Base-by-base conservation (phyloP, 2,888 invertebrate species). In the Malachius bipustulatus region DNA sequence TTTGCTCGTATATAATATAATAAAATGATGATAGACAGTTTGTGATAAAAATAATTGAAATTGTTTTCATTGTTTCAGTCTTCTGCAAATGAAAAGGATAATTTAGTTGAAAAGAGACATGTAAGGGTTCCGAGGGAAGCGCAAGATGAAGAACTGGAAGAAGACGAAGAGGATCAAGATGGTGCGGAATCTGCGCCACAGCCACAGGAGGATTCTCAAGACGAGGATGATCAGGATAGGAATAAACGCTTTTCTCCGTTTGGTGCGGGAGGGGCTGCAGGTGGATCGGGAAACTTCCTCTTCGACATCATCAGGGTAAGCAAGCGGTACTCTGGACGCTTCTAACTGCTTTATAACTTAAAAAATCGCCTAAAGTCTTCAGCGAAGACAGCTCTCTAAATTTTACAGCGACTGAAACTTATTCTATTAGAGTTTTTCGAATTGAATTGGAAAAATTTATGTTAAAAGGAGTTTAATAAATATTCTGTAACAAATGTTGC, bases 251-350 rank as follows among this genome's bases (percentile, higher is more conserved):
- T 76, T 63, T 66, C 78, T 52, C 77, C 71, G 56, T 79, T 79
- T 58, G 77, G 77, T 12, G 72, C 69, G 41, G 55, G 49, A 30
- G 52, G 50, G 37, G 57, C 55, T 24, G 61, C 60, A 26, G 82
- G 79, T 45, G 84, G 83, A 36, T 84, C 84, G 33, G 87, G 87
- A 43, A 88, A 87, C 68, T 85, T 88, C 71, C 70, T 88, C 48
- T 85, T 87, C 64, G 87, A 88, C 63, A 78, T 85, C 59, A 82
- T 88, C 62, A 73, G 87, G 73, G 87, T 88, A 69, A 81, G 82
- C 71, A 48, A 41, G n/a, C n/a, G n/a, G n/a, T n/a, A n/a, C n/a
- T n/a, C n/a, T n/a, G n/a, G n/a, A n/a, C n/a, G n/a, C n/a, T n/a
- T n/a, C n/a, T n/a, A n/a, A n/a, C n/a, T n/a, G n/a, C n/a, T n/a